Evolutionary conservation across 2,113 vertebrate genomes (phyloP), one percentile per base, ranked within the genome.

Genomic region (Plestiodon gilberti): DNA sequence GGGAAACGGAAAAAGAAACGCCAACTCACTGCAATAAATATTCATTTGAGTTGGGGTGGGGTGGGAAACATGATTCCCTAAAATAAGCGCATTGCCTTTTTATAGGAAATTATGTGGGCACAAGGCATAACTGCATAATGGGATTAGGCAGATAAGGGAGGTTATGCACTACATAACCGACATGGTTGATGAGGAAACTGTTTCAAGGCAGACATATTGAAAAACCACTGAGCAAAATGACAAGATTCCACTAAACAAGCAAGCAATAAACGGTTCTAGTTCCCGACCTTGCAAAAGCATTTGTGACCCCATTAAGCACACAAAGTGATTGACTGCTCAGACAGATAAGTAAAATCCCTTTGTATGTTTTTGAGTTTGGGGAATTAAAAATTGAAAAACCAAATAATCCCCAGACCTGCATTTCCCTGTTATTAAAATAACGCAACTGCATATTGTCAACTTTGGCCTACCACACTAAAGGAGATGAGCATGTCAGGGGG

Each of bases 271-370:
- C 0, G 0, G 28, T 59, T 77, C 78, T 74, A 9, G 2, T 25
- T 67, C 28, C 70, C 69, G 82, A 81, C 40, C 59, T 70, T 0
- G 0, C 52, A 0, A 0, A 0, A 77, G 69, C 64, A 10, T 74
- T 83, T 18, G 4, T 0, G 0, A 23, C 62, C 78, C 79, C 59
- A 14, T n/a, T 61, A 59, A 0, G 8, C 20, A 23, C 52, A 67
- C 18, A 43, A 52, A 43, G 1, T 0, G 0, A 40, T 23, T 55
- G 82, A 62, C 15, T 64, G 87, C 86, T 88, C 57, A 67, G 59
- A 77, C 23, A 89, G 86, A n/a, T 38, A 78, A 55, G 28, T 30
- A 85, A 91, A 95, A 92, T 86, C 90, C 43, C 85, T 91, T 88
- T 69, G 30, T 4, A 10, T 40, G 81, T 62, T 91, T 88, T 64